These are phyloP conservation scores for Arge pagana DNA, from an alignment of 2,888 invertebrate genomes.

Conservation along the genomic window DNA sequence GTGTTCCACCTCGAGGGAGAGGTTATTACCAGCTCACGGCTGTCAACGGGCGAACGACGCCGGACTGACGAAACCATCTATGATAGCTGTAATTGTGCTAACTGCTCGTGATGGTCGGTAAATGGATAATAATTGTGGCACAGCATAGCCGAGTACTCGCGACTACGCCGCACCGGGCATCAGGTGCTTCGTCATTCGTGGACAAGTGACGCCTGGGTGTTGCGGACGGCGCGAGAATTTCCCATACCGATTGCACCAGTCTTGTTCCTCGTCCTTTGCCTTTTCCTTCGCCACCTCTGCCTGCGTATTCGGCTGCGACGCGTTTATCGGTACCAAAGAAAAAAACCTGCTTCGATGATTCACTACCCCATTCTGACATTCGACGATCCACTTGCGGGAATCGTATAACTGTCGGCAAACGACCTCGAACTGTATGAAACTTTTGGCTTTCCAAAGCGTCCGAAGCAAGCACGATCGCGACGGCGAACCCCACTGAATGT, in stretches of 20 bases:
- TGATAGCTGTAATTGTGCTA: constrained; percentile 54
- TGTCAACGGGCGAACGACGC: constrained; percentile 26
- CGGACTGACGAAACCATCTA: constrained; percentile 48
- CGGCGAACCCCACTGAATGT: background rate
- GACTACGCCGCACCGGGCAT: constrained; percentile 15
- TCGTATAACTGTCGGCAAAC: background rate
- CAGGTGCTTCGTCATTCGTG: constrained; percentile 32
- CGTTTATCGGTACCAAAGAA: too few species aligned
- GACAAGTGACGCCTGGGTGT: constrained; percentile 19
- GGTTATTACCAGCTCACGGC: constrained; percentile 25
- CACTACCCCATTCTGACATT: too few species aligned
- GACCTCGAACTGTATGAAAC: too few species aligned
- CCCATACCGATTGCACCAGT: constrained; percentile 19
- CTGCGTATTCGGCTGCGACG: background rate
- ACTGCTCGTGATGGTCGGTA: constrained; percentile 53
- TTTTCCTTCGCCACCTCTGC: background rate
- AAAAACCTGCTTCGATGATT: too few species aligned
- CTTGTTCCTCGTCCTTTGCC: constrained; percentile 2
- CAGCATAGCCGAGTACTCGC: constrained; percentile 25
- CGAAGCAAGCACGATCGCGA: too few species aligned
- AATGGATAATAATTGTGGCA: constrained; percentile 53
- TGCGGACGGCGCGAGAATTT: constrained; percentile 19
- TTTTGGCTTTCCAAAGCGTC: too few species aligned
- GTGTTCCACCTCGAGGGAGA: constrained; percentile 20
- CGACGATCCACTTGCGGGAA: too few species aligned